These are phyloP conservation scores for Halcyon badia DNA, from an alignment of 2,797 vertebrate species.

Conservation along the genomic window DNA sequence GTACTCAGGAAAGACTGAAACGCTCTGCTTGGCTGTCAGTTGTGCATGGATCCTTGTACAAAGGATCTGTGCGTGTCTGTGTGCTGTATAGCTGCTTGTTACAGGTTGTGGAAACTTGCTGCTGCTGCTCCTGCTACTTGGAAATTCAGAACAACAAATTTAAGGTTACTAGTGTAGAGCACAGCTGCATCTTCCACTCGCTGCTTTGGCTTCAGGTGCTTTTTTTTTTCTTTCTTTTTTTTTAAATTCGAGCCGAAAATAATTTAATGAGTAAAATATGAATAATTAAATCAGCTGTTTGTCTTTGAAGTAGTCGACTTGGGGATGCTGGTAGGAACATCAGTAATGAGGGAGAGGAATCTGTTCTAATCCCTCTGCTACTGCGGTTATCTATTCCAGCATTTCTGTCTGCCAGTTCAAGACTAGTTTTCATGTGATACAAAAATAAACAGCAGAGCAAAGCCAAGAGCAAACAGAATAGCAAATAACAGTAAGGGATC, in stretches of 20 bases:
- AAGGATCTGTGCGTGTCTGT: not conserved
- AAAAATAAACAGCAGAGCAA: slow-evolving; percentile 36
- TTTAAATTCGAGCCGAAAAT: slow-evolving; percentile 12
- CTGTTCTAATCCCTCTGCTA: not conserved
- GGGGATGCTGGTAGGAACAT: slow-evolving; percentile 18
- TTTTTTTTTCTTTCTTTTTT: not conserved
- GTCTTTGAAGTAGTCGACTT: slow-evolving; percentile 30
- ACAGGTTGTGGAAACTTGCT: not conserved
- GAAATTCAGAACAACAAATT: not conserved
- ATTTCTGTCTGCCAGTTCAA: slow-evolving; percentile 7
- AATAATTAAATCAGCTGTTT: slow-evolving; percentile 50
- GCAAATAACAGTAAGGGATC: not conserved
- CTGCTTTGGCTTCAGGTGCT: not conserved
- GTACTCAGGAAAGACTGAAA: not conserved
- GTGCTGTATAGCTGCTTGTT: not conserved
- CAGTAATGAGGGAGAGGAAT: slow-evolving; percentile 1
- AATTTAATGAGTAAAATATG: not conserved
- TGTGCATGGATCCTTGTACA: not conserved
- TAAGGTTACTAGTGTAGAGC: slow-evolving; percentile 20
- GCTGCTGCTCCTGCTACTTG: not conserved
- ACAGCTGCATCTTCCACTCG: not conserved
- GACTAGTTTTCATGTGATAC: slow-evolving; percentile 1
- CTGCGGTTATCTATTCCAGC: slow-evolving; percentile 12
- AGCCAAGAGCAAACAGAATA: slow-evolving; percentile 29
- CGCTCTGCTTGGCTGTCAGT: not conserved